A percentile compares a stretch with the other conserved stretches of the same genome.
Conservation (phyloP, 1,140 invertebrate species). For the Caenorhabditis inopinata region DNA sequence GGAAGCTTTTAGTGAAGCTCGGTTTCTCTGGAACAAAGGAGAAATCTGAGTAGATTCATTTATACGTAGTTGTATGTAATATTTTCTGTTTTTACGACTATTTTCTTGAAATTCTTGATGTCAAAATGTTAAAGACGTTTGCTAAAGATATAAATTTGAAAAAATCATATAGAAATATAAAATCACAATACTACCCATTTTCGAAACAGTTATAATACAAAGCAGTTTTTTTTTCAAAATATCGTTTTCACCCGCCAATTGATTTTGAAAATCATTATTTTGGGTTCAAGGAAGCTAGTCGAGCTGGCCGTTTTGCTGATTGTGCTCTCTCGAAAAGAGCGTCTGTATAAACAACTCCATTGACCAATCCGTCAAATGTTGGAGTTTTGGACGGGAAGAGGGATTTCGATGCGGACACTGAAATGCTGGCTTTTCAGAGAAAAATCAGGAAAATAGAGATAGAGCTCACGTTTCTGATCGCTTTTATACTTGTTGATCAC, state of each 20-base stretch:
- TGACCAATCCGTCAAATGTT: constrained; percentile 54
- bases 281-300: neutral
- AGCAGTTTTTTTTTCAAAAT: too few relatives aligned
- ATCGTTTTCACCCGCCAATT: too few relatives aligned
- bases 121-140: too few relatives aligned
- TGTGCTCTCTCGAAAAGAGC: constrained; percentile 56
- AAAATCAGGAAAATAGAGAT: neutral
- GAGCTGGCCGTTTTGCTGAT: neutral
- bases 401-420: constrained; percentile 10
- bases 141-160: too few relatives aligned
- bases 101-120: too few relatives aligned
- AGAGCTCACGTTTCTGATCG: constrained; percentile 38
- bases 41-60: constrained; percentile 19
- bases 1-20: neutral
- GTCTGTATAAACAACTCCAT: constrained; percentile 63
- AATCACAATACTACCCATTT: too few relatives aligned
- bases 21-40: constrained; percentile 27
- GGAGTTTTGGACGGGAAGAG: constrained; percentile 34
- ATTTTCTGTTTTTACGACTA: too few relatives aligned
- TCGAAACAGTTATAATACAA: too few relatives aligned
- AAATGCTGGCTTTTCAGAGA: neutral
- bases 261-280: neutral
- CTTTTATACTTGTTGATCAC: constrained; percentile 45
- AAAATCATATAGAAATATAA: too few relatives aligned
- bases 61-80: too few relatives aligned